Base-by-base conservation (phyloP, 2,888 invertebrate species). In the Nymphalis polychloros region DNA sequence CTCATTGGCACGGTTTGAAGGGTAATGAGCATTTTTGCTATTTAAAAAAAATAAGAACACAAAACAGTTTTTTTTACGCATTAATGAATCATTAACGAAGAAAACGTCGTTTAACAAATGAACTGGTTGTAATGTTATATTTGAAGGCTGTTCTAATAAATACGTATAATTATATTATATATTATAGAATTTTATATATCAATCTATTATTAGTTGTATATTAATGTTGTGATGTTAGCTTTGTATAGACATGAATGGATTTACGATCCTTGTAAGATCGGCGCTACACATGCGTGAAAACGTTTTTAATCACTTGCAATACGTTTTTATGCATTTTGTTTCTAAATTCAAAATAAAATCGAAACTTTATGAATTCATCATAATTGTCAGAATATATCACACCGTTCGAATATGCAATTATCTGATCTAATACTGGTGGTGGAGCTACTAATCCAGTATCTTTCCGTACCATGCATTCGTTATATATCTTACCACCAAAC, bases 101-200 rank as follows among this genome's bases (percentile, higher is more conserved):
- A 41, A 59, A 59, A 46, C 10, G 1, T 41, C 20, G 20, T 59
- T 46, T 19, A 35, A 59, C 13, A 41, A 19, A 59, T 47, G 13
- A 20, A 59, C 53, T 31, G 53, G 53, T 55, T 55, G 53, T 55
- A 55, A 55, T 17, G 53, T 55, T 31, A 20, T 53, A 53, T 31
- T 55, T 27, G 53, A 55, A 55, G 53, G 53, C 53, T 55, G 53
- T 55, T 55, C 23, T 53, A 31, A 55, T 55, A 55, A 55, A 55
- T 55, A 55, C 53, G 53, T 55, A 55, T 55, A 31, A 59, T 46
- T 31, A 31, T 59, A 35, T 41, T 59, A 23, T 52, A 19, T 59
- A 31, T 49, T 46, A 47, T 55, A 55, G 53, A 55, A 27, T 55
- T 55, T 55, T 55, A 31, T 55, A 55, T 55, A 55, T 31, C n/a